Conservation (phyloP, 2,888 invertebrate species). For the Agonopterix arenella region DNA sequence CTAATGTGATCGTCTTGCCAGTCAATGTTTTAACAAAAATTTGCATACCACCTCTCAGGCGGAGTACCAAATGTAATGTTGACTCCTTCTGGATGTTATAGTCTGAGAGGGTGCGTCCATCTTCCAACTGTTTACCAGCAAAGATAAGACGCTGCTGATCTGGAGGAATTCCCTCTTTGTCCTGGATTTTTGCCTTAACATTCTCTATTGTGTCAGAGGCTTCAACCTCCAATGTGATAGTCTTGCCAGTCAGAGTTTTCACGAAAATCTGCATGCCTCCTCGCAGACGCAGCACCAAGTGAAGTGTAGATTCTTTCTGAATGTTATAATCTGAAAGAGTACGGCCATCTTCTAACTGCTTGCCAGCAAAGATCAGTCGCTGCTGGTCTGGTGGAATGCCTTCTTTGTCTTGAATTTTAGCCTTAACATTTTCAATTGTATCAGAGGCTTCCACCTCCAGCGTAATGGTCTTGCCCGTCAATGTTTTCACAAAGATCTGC, state of each 20-base stretch:
- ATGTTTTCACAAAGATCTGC: constrained; percentile 9
- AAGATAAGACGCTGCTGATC: constrained; percentile 37
- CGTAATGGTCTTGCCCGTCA: constrained; percentile 10
- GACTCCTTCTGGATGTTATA: constrained; percentile 47
- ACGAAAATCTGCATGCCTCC: constrained; percentile 35
- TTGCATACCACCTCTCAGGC: constrained; percentile 44
- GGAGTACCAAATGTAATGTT: constrained; percentile 29
- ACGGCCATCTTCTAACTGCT: constrained; percentile 26
- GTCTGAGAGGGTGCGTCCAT: constrained; percentile 37
- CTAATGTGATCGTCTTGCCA: constrained; percentile 31
- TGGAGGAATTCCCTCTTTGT: constrained; percentile 39
- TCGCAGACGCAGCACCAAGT: constrained; percentile 25
- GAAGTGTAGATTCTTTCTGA: constrained; percentile 31
- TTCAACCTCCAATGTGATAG: constrained; percentile 33
- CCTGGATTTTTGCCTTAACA: constrained; percentile 37
- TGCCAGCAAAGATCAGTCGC: constrained; percentile 34
- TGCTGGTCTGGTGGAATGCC: constrained; percentile 39
- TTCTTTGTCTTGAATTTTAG: constrained; percentile 10
- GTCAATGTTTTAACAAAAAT: constrained; percentile 37
- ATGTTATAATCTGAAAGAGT: constrained; percentile 31
- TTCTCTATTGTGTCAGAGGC: constrained; percentile 39
- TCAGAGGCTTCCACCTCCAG: constrained; percentile 8
- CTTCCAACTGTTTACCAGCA: constrained; percentile 39
- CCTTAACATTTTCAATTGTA: constrained; percentile 10
- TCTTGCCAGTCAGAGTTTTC: constrained; percentile 28